Base-by-base conservation (phyloP, 2,113 vertebrate genomes). In the Heliornis fulica region DNA sequence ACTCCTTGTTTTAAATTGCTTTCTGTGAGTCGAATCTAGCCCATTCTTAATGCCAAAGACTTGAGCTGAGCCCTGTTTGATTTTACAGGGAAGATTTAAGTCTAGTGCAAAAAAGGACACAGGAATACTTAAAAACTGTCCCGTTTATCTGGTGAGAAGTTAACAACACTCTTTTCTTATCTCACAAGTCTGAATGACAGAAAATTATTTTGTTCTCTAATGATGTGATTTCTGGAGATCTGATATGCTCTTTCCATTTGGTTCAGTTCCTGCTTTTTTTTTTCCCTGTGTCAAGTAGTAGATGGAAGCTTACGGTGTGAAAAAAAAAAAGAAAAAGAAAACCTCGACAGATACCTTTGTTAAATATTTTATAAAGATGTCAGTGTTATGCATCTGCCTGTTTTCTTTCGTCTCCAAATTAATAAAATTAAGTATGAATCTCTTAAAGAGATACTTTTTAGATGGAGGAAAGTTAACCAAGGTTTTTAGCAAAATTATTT, bases 311-410 rank as follows among this genome's bases (percentile, higher is more conserved):
- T 92, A 90, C 36, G 10, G 85, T 41, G 13, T 85, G 54, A 59
- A 93, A 93, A 94, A 87, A 76, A 66, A 94, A 87, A 76, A 61
- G n/a, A 32, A 38, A 53, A 71, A 85, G 38, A 86, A 91, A 96
- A 88, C 14, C 56, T 83, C 7, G 7, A 77, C 92, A 96, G 89
- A 94, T 91, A 95, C 93, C 94, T 97, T 96, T 97, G 95, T 97
- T 97, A 94, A 97, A 97, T 97, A 97, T 97, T 97, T 97, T 95
- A 97, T 97, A 96, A 96, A 95, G 95, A 77, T 90, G 93, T 96
- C 97, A 96, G 57, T 56, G 84, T 93, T 96, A 80, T 31, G 21
- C 60, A 91, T 90, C 84, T 90, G 43, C 40, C 83, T 94, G 68
- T 95, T 97, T 95, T 81, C 82, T 90, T 97, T 82, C 31, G 3